Base-by-base conservation (phyloP, 2,113 vertebrate species). In the Cygnus buccinator region DNA sequence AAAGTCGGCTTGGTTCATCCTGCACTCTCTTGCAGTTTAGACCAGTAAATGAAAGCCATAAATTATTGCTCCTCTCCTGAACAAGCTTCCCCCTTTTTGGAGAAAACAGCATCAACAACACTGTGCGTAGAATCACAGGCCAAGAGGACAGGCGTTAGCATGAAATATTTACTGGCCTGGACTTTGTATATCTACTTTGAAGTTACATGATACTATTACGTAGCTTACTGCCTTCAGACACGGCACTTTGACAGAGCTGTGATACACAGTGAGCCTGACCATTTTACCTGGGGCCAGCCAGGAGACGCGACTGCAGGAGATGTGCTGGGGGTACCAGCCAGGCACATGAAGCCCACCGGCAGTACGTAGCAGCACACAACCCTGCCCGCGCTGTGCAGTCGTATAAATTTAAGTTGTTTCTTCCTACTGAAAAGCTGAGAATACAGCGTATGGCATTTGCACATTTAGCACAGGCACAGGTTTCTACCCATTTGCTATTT, bases 211-310 rank as follows among this genome's bases (percentile, higher is more conserved):
- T 33, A 3, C 14, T 35, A 11, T 12, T 25, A 4, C n/a, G 5
- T 11, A 26, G 65, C 48, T 83, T 13, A 19, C 35, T 85, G 48
- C 37, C 31, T 59, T 37, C 13, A 17, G 43, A 13, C 57, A 14
- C 21, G 13, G 70, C 71, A 26, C 44, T 8, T 4, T 15, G 9
- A 4, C 28, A 25, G 58, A 37, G 23, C 31, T 18, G 4, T 6
- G 22, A 3, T 6, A 23, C 1, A 0, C 43, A 17, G 2, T 0
- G 6, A 26, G 43, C 43, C 37, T 16, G 43, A 29, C 31, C 16
- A 1, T 4, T 73, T 35, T 50, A 23, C 29, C 39, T 26, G 35
- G 57, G 26, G 35, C 19, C 31, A 4, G 19, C 11, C 12, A 9
- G 0, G 39, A 61, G 26, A 22, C 52, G 23, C 55, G 6, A 0